Conservation (phyloP, 1,140 invertebrate genomes). For the Drosophila pectinifera region DNA sequence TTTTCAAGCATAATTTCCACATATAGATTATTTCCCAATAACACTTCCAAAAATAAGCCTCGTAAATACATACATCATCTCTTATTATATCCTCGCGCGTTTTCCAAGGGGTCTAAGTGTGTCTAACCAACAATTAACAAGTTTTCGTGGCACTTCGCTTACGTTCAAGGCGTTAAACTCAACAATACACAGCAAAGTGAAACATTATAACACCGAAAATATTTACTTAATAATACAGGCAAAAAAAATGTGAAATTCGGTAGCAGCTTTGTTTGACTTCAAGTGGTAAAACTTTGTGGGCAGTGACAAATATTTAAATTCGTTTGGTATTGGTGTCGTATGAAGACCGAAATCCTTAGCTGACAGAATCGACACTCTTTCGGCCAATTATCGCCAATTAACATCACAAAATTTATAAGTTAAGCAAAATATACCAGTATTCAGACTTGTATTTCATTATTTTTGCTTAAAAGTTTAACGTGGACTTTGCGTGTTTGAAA, state of each 20-base stretch:
- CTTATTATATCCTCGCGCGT: constrained; percentile 12
- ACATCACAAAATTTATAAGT: constrained; percentile 9
- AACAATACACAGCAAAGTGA: constrained; percentile 52
- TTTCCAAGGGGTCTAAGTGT: constrained; percentile 31
- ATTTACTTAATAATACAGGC: constrained; percentile 40
- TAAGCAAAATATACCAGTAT: constrained; percentile 1
- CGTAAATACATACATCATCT: constrained; percentile 39
- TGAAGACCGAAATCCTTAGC: constrained; percentile 10
- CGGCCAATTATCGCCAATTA: constrained; percentile 52
- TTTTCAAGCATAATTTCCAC: constrained; percentile 2
- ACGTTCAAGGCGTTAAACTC: constrained; percentile 60
- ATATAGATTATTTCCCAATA: constrained; percentile 1
- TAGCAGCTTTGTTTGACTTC: constrained; percentile 51
- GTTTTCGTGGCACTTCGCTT: constrained; percentile 23
- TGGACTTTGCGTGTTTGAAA: constrained; percentile 11
- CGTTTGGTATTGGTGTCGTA: constrained; percentile 13
- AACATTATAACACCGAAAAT: constrained; percentile 45
- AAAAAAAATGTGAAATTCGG: constrained; percentile 11
- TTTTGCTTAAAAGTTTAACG: constrained; percentile 5
- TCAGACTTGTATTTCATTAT: constrained; percentile 15
- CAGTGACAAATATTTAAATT: constrained; percentile 49
- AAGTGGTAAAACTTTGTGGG: constrained; percentile 16
- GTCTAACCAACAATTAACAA: constrained; percentile 61
- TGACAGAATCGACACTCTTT: constrained; percentile 34
- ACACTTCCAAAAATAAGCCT: constrained; percentile 4